Conservation (phyloP, 2,888 invertebrate genomes). For the Melieria picta region DNA sequence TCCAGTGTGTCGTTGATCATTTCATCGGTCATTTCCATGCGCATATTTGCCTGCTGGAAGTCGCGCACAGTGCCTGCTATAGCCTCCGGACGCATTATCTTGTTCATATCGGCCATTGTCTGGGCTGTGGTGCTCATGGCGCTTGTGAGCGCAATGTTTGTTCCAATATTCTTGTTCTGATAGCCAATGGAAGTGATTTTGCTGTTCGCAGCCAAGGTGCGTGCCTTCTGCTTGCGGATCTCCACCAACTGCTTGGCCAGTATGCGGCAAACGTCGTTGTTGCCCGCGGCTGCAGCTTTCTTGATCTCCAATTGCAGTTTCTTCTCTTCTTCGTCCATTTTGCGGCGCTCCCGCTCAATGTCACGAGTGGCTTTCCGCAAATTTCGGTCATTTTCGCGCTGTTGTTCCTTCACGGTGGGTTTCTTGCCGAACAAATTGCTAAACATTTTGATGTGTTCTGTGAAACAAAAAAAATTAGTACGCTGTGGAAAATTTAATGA, state of each 20-base stretch:
- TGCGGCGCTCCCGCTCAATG: conserved; percentile 82
- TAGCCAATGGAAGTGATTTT: conserved; percentile 82
- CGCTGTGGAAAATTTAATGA: background rate
- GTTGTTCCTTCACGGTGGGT: conserved; percentile 80
- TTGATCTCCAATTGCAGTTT: conserved; percentile 92
- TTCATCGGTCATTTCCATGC: conserved; percentile 96
- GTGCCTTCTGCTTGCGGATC: conserved; percentile 86
- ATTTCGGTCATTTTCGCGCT: conserved; percentile 83
- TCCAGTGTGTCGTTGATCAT: conserved; percentile 93
- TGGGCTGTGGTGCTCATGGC: conserved; percentile 90
- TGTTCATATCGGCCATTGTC: conserved; percentile 90
- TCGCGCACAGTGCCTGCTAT: conserved; percentile 84
- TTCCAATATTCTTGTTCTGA: conserved; percentile 90
- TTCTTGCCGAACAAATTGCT: conserved; percentile 72
- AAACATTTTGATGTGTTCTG: conserved; percentile 49
- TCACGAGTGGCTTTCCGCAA: conserved; percentile 84
- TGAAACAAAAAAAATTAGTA: background rate
- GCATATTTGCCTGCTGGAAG: conserved; percentile 84
- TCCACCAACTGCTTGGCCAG: conserved; percentile 91
- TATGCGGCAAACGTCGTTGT: conserved; percentile 83
- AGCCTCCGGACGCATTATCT: conserved; percentile 85
- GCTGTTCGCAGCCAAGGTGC: conserved; percentile 83
- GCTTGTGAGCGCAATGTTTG: conserved; percentile 85
- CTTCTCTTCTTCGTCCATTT: conserved; percentile 88
- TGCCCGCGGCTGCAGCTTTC: conserved; percentile 86